Evolutionary conservation across 2,888 invertebrate genomes (phyloP), one percentile per base, ranked within the genome.

Genomic region (Eupithecia abbreviata): DNA sequence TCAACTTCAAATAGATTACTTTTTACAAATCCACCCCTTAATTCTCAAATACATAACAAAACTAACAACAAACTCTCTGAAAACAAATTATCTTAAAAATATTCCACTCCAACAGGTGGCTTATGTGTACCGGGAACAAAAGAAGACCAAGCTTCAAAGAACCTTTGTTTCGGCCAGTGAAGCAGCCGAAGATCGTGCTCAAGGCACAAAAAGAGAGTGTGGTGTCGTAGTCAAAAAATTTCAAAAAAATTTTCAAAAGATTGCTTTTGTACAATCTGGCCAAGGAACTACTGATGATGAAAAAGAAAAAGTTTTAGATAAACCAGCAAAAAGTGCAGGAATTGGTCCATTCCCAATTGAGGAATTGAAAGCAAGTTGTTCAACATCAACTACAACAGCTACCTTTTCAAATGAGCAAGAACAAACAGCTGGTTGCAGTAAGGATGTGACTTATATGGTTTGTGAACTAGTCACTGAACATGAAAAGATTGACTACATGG

Each of bases 401-500:
- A 15, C 15, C 51, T 5, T 5, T 51, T 4, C 15, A 5, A 51
- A 15, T 2, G n/a, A n/a, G n/a, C 58, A 18, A 30, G 62, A 55
- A 7, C 55, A n/a, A 18, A 58, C 12, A 4, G 62, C 62, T 30
- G 62, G 62, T 62, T 4, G 18, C 62, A 62, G 12, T 62, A 30
- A 18, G 4, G 12, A 62, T 62, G 65, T 18, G 5, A 18, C 68
- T 71, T 74, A n/a, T 9, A 73, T 71, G 3, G 55, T 62, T 30
- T 0, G n/a, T n/a, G 51, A 51, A n/a, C 1, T 62, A 62, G 55
- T 1, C n/a, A 18, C 55, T 58, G 81, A 85, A 69, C 41, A 75
- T 0, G 82, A 89, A 78, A 85, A 88, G 4, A 65, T 78, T 51
- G 75, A 78, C 42, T 94, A 92, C 83, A 58, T 90, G 9, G 77